phyloP scores from a whole-genome alignment of 92 coral and sea anemone genomes.

The Isaurus tuberculatus region DNA sequence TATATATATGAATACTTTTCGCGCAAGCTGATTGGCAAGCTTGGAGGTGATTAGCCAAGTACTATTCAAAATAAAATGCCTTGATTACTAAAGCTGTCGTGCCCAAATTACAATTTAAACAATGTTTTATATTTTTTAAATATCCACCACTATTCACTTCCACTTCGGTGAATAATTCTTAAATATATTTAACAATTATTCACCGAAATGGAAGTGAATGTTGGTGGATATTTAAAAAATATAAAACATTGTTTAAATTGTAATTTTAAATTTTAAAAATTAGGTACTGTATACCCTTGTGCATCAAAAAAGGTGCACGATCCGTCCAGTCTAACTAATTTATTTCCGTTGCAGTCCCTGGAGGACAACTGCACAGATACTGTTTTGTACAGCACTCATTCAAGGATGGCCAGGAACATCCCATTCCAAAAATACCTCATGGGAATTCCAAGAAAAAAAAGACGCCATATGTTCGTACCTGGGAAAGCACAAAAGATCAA shows the following conservation, averaged over 20 bases:
- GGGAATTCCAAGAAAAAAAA: slow-evolving; percentile 56
- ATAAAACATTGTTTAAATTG: neutral
- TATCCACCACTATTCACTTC: neutral
- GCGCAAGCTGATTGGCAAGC: neutral
- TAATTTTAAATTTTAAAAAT: neutral
- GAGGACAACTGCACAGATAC: slow-evolving; percentile 51
- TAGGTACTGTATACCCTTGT: neutral
- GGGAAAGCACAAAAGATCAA: slow-evolving; percentile 65
- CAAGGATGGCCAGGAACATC: slow-evolving; percentile 67
- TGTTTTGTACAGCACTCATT: slow-evolving; percentile 71
- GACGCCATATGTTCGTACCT: slow-evolving; percentile 58
- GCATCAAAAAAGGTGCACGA: neutral
- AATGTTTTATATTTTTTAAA: neutral
- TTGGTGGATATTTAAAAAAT: neutral
- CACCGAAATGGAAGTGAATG: neutral
- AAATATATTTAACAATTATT: neutral
- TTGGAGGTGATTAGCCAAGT: neutral
- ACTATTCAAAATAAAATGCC: neutral
- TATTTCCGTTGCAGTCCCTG: slow-evolving; percentile 50
- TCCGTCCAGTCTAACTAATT: slow-evolving; percentile 3
- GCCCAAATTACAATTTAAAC: neutral
- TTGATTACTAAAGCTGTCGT: no score
- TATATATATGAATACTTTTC: neutral
- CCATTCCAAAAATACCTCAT: slow-evolving; percentile 46
- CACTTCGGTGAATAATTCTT: no score